Base-by-base conservation (phyloP, 2,113 vertebrate genomes). In the Scartelaos histophorus region DNA sequence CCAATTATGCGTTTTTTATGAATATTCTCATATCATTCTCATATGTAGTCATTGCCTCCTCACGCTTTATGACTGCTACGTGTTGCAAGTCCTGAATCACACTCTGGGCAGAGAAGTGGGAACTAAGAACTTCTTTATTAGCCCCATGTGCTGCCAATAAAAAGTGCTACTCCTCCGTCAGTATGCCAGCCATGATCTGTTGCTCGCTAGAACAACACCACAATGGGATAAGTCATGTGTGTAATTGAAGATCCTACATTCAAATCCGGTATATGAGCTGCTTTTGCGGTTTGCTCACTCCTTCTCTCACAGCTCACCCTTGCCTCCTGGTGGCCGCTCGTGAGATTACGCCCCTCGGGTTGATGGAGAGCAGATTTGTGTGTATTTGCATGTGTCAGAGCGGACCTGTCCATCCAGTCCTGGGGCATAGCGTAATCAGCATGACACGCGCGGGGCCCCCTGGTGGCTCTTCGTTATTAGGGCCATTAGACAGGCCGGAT, bases 291-390 rank as follows among this genome's bases (percentile, higher is more conserved):
- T 51, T 21, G n/a, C 58, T 13, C 29, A 17, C 13, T 38, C 19
- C 4, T 7, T 82, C 22, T 89, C 74, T 21, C 78, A 47, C 90
- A 94, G 94, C 93, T 93, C 94, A 90, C 88, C 89, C 84, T 94
- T 95, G 95, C 95, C 95, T 93, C 93, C 95, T 95, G 85, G 94
- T 94, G 95, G 94, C 13, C 70, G 71, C 5, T 16, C 17, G 25
- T 5, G 21, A 11, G 25, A 19, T 70, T 85, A 65, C 88, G 78
- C 54, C 38, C 38, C 24, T 13, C 10, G 46, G 62, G 16, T n/a
- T 0, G 1, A 49, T 13, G 49, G 38, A 7, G 61, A 29, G 22
- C 43, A 62, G 35, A 29, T 66, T 38, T 74, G 78, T 71, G 77
- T 79, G 66, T 80, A 66, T 76, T 73, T 76, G 78, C 46, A 71